Conservation (phyloP, 2,113 vertebrate genomes). For the Pollimyrus isidori region DNA sequence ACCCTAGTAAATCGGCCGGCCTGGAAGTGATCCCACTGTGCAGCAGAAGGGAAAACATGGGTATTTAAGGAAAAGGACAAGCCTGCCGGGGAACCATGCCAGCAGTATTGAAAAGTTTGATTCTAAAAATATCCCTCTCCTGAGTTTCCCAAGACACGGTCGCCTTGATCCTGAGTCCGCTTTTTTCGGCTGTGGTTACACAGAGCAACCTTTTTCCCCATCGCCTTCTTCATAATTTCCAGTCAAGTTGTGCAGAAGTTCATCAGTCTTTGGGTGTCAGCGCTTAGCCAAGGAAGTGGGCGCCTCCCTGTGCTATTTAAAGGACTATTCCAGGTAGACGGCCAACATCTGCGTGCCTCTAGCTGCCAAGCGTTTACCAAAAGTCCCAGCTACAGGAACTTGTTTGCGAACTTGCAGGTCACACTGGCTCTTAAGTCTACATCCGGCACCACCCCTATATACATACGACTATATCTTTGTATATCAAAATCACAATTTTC, state of each 20-base stretch:
- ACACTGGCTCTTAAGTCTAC: neutral
- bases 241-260: constrained; percentile 54
- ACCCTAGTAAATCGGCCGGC: constrained; percentile 40
- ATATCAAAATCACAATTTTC: neutral
- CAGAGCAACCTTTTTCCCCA: constrained; percentile 52
- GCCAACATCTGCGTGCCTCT: constrained; percentile 41
- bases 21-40: constrained; percentile 38
- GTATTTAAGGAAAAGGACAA: constrained; percentile 53
- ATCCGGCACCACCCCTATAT: neutral
- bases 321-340: constrained; percentile 57
- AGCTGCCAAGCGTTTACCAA: constrained; percentile 55
- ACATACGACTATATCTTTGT: neutral
- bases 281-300: constrained; percentile 49
- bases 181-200: constrained; percentile 52
- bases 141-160: constrained; percentile 40
- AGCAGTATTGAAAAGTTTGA: constrained; percentile 47
- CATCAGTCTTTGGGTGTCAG: constrained; percentile 52
- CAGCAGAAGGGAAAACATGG: constrained; percentile 46
- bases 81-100: constrained; percentile 53
- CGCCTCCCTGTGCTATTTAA: constrained; percentile 54
- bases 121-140: constrained; percentile 58
- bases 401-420: constrained; percentile 35
- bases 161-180: constrained; percentile 33
- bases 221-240: constrained; percentile 62
- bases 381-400: constrained; percentile 48